phyloP scores from a whole-genome alignment of 2,113 vertebrate species.

The Cochlearius cochlearius region DNA sequence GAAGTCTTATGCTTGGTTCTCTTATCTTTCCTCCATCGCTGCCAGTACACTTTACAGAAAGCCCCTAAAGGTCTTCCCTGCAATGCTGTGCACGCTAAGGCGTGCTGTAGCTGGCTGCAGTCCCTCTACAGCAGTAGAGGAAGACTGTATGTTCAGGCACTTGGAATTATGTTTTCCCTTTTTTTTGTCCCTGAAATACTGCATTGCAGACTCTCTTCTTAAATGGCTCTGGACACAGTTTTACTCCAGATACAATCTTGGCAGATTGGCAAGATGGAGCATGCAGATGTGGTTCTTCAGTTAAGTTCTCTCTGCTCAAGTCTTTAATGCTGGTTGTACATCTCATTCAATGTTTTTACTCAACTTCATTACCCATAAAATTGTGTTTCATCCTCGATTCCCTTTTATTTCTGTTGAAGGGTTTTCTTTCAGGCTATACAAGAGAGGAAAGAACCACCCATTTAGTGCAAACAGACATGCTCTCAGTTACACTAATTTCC shows the following conservation, averaged over 20 bases:
- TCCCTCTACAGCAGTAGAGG: not conserved
- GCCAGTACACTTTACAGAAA: not conserved
- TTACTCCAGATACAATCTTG: not conserved
- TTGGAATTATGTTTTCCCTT: not conserved
- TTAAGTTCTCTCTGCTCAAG: not conserved
- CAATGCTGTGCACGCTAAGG: not conserved
- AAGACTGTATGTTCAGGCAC: not conserved
- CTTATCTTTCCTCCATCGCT: not conserved
- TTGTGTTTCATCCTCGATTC: not conserved
- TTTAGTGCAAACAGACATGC: not conserved
- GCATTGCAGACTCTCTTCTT: constrained; percentile 1
- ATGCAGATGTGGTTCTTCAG: not conserved
- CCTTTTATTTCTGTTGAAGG: not conserved
- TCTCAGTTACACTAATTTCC: not conserved
- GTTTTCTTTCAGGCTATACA: not conserved
- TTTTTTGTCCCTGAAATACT: constrained; percentile 1
- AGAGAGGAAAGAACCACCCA: not conserved
- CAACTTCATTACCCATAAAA: not conserved
- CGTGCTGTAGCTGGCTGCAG: not conserved
- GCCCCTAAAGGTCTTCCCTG: not conserved
- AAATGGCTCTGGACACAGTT: not conserved
- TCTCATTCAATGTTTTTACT: not conserved
- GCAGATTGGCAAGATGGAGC: not conserved
- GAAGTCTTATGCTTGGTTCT: not conserved
- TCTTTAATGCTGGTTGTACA: not conserved